Percentiles rank a stretch among this genome's conserved stretches.
phyloP scores from a whole-genome alignment of 2,113 vertebrate genomes.

The Tichodroma muraria region DNA sequence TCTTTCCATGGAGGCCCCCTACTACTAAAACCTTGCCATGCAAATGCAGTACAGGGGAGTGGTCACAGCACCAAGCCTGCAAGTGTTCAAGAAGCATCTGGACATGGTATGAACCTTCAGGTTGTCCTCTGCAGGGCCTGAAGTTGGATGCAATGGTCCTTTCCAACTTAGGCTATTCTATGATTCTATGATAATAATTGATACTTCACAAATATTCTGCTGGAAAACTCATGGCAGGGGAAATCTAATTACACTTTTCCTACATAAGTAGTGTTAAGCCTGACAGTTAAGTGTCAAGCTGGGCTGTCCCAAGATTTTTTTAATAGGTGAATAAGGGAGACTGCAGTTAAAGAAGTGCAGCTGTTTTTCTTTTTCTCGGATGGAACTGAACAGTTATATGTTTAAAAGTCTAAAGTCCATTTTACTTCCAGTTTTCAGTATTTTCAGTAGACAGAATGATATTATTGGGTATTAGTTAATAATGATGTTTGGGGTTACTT shows the following conservation, averaged over 20 bases:
- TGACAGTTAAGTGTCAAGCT: neutral
- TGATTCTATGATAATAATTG: neutral
- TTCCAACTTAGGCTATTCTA: neutral
- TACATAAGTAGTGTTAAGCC: neutral
- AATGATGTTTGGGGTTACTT: neutral
- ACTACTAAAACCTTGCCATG: neutral
- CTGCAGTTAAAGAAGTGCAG: neutral
- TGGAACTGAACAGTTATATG: neutral
- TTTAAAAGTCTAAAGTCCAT: neutral
- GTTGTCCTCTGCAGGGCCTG: neutral
- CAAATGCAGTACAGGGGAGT: neutral
- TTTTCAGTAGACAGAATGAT: neutral
- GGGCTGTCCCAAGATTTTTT: neutral
- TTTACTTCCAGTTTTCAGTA: neutral
- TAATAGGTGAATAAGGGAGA: neutral
- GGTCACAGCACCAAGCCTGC: neutral
- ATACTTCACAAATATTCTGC: neutral
- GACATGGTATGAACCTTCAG: neutral
- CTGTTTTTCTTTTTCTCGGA: neutral
- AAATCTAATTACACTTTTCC: neutral
- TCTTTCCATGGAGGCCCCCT: too few species aligned
- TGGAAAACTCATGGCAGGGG: neutral
- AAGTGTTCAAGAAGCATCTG: neutral
- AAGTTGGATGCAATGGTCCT: neutral
- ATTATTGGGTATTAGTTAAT: neutral